A percentile compares a stretch with the other conserved stretches of the same genome.
These are phyloP conservation scores for Ptychochromis oligacanthus DNA, from an alignment of 2,113 vertebrate genomes.

Conservation along the genomic window DNA sequence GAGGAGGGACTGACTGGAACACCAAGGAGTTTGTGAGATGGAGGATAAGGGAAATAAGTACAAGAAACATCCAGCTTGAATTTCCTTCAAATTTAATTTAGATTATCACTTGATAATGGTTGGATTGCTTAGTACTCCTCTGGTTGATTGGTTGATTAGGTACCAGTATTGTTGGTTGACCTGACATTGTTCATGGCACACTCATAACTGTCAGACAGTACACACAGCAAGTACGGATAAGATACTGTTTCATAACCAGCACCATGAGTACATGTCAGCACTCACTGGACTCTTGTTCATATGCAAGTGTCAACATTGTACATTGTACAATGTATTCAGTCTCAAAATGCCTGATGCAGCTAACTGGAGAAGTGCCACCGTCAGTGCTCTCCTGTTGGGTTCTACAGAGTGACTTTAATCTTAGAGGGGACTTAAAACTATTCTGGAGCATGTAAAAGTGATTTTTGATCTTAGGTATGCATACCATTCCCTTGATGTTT, in stretches of 20 bases:
- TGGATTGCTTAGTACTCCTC: not conserved
- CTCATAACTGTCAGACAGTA: not conserved
- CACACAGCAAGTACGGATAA: not conserved
- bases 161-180: not conserved
- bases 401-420: not conserved
- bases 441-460: not conserved
- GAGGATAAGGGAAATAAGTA: too few relatives aligned
- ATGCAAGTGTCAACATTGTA: not conserved
- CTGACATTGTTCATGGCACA: not conserved
- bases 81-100: too few relatives aligned
- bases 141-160: not conserved
- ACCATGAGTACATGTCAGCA: not conserved
- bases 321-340: not conserved
- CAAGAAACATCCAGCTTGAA: too few relatives aligned
- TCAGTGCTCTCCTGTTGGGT: not conserved
- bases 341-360: not conserved
- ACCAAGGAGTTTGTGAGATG: too few relatives aligned
- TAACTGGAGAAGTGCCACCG: not conserved
- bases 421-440: not conserved
- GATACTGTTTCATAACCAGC: too few relatives aligned
- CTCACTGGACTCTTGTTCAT: not conserved
- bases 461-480: constrained; percentile 10
- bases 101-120: too few relatives aligned
- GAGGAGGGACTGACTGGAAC: too few relatives aligned
- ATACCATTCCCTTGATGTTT: constrained; percentile 21